Evolutionary conservation across 2,797 vertebrate species (phyloP).

Genomic region (Diceros bicornis): DNA sequence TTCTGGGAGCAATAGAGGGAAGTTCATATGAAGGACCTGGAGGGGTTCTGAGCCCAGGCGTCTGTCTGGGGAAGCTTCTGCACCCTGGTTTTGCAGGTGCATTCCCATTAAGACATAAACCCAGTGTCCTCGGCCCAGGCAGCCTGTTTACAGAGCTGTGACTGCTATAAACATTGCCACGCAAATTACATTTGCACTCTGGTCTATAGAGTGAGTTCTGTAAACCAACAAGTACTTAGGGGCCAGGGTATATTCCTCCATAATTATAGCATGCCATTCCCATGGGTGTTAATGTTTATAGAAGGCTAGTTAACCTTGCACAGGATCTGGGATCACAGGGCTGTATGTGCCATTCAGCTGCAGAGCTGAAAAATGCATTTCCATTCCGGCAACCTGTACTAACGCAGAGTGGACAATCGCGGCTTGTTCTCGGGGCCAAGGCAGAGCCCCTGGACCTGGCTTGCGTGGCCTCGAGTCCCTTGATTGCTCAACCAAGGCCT

Average conservation of each 20-base stretch:
- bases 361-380: background rate
- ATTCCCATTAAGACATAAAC: background rate
- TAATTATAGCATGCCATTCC: conserved; percentile 47
- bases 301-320: conserved; percentile 67
- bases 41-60: background rate
- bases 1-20: background rate
- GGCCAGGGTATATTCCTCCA: background rate
- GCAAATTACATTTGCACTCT: conserved; percentile 70
- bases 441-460: background rate
- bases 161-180: conserved; percentile 62
- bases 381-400: background rate
- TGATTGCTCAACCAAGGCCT: conserved; percentile 59
- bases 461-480: background rate
- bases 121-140: background rate
- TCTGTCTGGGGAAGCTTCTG: background rate
- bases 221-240: conserved; percentile 71
- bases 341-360: background rate
- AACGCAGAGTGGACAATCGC: accelerated
- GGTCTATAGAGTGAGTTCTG: conserved; percentile 30
- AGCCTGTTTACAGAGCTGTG: conserved; percentile 50
- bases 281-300: conserved; percentile 61
- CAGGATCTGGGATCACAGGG: background rate
- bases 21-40: background rate
- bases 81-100: conserved; percentile 41
- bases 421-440: background rate